Evolutionary conservation across 1,140 invertebrate genomes (phyloP), one percentile per base, ranked within the genome.

Genomic region (Wasmannia auropunctata): DNA sequence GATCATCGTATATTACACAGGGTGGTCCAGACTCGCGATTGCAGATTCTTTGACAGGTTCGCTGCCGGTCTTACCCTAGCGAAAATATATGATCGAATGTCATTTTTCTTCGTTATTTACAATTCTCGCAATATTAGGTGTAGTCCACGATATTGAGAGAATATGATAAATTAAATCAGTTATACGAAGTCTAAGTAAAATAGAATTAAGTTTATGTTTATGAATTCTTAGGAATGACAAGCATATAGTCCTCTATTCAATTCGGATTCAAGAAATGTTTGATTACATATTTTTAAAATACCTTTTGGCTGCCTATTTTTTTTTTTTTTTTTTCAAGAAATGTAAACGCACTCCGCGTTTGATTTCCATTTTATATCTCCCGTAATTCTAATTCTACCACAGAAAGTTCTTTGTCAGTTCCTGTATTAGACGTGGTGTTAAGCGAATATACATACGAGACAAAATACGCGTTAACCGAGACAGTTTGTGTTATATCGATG

Each of bases 1-100:
- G 63, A 79, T 65, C 75, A 79, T 49, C 58, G 40, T 49, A 65
- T 77, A 49, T 77, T 54, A 28, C 16, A 69, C n/a, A 28, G 5
- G 7, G 16, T 70, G 22, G 43, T 69, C 49, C 43, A 40, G 6
- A 6, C 25, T 81, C 25, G 49, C 49, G 34, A 70, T 56, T 70
- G 19, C 49, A 28, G 22, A 49, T 70, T 54, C 14, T 31, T 67
- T 56, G 34, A 56, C 10, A 69, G 22, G 56, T 56, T 54, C n/a
- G 16, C 16, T 28, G 37, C 6, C 19, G 46, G 19, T 34, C 11
- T 69, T 80, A 31, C 43, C 19, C 49, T 16, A 43, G 25, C 6
- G 49, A 54, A 40, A 81, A 69, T 81, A 37, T 40, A 22, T n/a
- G n/a, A 40, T 10, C 22, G 10, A 8, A 40, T 11, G 10, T n/a